These are phyloP conservation scores for Tetheella fluctuosa DNA, from an alignment of 2,888 invertebrate genomes.

Conservation along the genomic window DNA sequence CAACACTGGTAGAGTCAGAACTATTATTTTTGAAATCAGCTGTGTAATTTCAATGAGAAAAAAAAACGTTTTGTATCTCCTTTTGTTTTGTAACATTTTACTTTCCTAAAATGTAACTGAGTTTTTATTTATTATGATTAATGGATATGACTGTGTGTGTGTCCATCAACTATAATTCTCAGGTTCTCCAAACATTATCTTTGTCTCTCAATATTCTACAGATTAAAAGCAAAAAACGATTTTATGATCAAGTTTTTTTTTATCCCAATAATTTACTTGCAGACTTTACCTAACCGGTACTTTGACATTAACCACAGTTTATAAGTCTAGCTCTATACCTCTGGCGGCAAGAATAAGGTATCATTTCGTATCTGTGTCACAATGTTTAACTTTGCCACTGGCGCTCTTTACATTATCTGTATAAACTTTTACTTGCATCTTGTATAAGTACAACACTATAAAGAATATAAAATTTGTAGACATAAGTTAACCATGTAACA, in stretches of 20 bases:
- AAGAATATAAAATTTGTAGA: too few species aligned
- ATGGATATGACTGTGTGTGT: too few species aligned
- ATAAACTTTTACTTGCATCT: conserved; percentile 6
- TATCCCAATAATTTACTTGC: conserved; percentile 30
- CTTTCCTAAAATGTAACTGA: too few species aligned
- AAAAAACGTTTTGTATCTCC: too few species aligned
- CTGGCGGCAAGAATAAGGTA: conserved; percentile 48
- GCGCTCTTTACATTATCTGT: conserved; percentile 8
- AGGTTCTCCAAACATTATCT: too few species aligned
- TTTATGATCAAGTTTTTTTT: conserved; percentile 17
- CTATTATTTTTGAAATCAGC: conserved; percentile 2
- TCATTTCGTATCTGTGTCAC: conserved; percentile 63
- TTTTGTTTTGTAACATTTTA: too few species aligned
- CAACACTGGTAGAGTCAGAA: conserved; percentile 48
- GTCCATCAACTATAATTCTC: too few species aligned
- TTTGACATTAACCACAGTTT: conserved; percentile 58
- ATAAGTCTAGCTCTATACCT: conserved; percentile 41
- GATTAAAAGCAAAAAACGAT: neutral
- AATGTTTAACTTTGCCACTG: conserved; percentile 22
- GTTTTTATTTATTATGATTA: too few species aligned
- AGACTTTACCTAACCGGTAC: conserved; percentile 47
- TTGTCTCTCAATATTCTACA: too few species aligned
- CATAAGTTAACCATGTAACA: too few species aligned
- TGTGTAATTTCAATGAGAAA: neutral
- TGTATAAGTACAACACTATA: neutral